Base-by-base conservation (phyloP, 1,140 invertebrate genomes). In the Drosophila eugracilis region DNA sequence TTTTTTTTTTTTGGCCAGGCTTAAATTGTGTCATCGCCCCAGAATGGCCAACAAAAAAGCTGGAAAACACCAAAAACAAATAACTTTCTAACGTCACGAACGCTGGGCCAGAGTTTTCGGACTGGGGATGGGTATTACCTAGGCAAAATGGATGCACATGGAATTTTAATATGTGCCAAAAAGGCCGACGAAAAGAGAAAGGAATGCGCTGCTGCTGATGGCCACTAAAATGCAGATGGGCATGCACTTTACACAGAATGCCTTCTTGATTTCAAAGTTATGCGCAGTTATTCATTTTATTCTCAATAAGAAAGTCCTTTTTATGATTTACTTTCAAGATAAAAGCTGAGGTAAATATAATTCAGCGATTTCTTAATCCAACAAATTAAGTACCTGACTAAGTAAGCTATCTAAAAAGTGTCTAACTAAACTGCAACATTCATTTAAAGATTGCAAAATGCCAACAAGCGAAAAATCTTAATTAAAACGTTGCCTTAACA, bases 81-180 rank as follows among this genome's bases (percentile, higher is more conserved):
- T 32, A 69, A 70, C 66, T 70, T 70, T 70, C 66, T 70, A 70
- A 70, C 66, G 34, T 70, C 65, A 70, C 65, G 65, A 70, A n/a
- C 37, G 22, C 5, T 65, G 60, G 19, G 34, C 47, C 5, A 32
- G n/a, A 19, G 14, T 15, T 12, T 28, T 21, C 42, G 14, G 14
- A 1, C 9, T 6, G 22, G 22, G 30, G 30, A 24, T 44, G 41
- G n/a, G 19, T 67, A 53, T 67, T 67, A 69, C 65, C 62, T 67
- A 24, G 47, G 15, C 63, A 53, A 62, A 44, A 22, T 52, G 45
- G 65, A 67, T 69, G 65, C 65, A 69, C 63, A 69, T 69, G 65
- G 65, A 69, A 69, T 69, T 53, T 69, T 67, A 69, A 67, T 69
- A 69, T 69, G 65, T 69, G 59, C 63, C 63, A 66, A 66, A 47